These are phyloP conservation scores for Oryzias javanicus DNA, from an alignment of 2,113 vertebrate genomes.

Conservation along the genomic window DNA sequence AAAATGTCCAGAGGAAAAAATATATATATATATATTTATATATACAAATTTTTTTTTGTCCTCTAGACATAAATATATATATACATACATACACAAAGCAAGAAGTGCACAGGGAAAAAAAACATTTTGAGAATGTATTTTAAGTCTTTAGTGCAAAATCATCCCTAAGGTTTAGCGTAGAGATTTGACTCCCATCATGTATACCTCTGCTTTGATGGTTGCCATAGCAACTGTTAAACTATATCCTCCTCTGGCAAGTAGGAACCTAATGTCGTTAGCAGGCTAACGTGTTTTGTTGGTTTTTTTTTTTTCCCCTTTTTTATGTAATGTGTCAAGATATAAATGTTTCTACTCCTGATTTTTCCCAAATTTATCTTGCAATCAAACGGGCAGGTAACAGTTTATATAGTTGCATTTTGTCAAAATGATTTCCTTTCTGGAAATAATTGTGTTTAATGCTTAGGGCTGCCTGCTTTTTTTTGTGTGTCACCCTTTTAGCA, in stretches of 20 bases:
- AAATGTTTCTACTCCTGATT: background rate
- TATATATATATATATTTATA: too few species aligned
- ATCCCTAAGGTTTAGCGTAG: conserved; percentile 6
- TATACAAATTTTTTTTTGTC: too few species aligned
- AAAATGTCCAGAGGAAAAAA: too few species aligned
- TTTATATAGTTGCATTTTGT: background rate
- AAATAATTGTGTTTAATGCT: conserved; percentile 1
- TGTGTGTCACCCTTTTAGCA: conserved; percentile 16
- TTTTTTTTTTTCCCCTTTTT: background rate
- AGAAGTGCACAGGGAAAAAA: background rate
- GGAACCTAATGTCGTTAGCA: conserved; percentile 12
- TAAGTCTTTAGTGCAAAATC: conserved; percentile 19
- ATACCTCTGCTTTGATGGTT: conserved; percentile 46
- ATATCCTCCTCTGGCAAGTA: conserved; percentile 34
- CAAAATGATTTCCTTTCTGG: background rate
- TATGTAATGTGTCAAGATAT: background rate
- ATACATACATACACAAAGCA: too few species aligned
- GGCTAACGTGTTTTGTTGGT: conserved; percentile 17
- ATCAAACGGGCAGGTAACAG: background rate
- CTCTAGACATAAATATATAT: too few species aligned
- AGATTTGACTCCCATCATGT: conserved; percentile 23
- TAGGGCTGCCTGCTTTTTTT: conserved; percentile 1
- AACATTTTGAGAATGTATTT: background rate
- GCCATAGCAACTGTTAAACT: conserved; percentile 60
- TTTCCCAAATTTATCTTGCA: background rate